Evolutionary conservation across 2,888 invertebrate species (phyloP), one percentile per base, ranked within the genome.

Genomic region (Scrobipalpa costella): DNA sequence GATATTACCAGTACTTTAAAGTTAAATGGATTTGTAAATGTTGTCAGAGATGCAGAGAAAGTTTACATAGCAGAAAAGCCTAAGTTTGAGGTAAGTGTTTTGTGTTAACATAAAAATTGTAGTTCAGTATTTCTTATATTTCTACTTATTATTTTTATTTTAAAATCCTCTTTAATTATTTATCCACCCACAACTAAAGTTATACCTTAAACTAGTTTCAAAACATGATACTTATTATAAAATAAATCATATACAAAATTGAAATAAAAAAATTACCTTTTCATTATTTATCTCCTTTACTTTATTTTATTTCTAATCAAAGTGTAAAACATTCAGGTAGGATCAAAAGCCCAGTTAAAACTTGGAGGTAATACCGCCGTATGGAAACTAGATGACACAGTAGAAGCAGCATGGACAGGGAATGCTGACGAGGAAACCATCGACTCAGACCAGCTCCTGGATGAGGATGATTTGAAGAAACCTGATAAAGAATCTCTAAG

Each of bases 381-480:
- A 1, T 98, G 98, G 97, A 96, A 96, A 82, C 82, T 98, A 57
- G 95, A 95, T 66, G 93, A 93, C 62, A 93, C 93, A 67, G 94
- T 95, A 9, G 93, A 93, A 68, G 85, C 83, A 27, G 92, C 88
- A 0, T 92, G 92, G 92, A 75, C 78, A 0, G 84, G 79, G 2
- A 78, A 88, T 61, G 93, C 94, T 66, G 96, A 97, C 75, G 95
- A 95, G 73, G 95, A 96, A 66, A 90, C 94, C 34, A 97, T 99
- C 70, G 96, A 99, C 85, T 96, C 96, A 66, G 96, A 98, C 84
- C 94, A 95, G 71, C 92, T 99, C 34, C 88, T 99, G 17, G 97
- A 98, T 85, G 98, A 97, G 74, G 95, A 95, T 66, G 99, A 99
- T 84, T 93, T 96, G 68, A 94, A 94, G 73, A 98, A 96, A 85